Percentiles rank a stretch among this genome's conserved stretches.
phyloP scores from a whole-genome alignment of 2,888 invertebrate genomes.

The Trichopria drosophilae region DNA sequence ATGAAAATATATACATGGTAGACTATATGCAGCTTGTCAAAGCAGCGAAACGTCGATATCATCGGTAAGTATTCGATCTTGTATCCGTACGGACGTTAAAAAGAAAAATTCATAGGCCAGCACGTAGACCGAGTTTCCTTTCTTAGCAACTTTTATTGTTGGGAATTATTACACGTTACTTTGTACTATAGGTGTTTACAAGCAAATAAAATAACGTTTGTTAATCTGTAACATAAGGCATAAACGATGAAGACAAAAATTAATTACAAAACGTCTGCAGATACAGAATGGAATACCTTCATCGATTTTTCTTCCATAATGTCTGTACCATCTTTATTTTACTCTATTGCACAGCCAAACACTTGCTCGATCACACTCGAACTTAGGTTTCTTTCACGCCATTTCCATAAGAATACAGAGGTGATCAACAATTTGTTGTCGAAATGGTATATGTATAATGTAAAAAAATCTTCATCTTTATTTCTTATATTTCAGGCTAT shows the following conservation, averaged over 20 bases:
- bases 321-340: constrained; percentile 46
- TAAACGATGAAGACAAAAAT: no score
- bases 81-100: no score
- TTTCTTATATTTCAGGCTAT: no score
- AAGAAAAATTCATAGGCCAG: no score
- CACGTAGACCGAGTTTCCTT: no score
- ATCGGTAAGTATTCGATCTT: no score
- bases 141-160: no score
- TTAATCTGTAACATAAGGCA: no score
- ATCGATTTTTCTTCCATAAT: constrained; percentile 44
- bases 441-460: background rate
- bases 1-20: constrained; percentile 59
- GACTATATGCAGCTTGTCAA: constrained; percentile 56
- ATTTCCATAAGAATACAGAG: background rate
- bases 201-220: no score
- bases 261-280: constrained; percentile 30
- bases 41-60: constrained; percentile 53
- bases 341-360: constrained; percentile 58
- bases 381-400: constrained; percentile 38
- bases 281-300: constrained; percentile 40
- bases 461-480: background rate
- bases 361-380: constrained; percentile 54
- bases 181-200: no score
- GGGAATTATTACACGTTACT: no score
- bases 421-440: background rate